Percentiles rank a stretch among this genome's conserved stretches.
These are phyloP conservation scores for Catocala fraxini DNA, from an alignment of 2,888 invertebrate genomes.

Conservation along the genomic window DNA sequence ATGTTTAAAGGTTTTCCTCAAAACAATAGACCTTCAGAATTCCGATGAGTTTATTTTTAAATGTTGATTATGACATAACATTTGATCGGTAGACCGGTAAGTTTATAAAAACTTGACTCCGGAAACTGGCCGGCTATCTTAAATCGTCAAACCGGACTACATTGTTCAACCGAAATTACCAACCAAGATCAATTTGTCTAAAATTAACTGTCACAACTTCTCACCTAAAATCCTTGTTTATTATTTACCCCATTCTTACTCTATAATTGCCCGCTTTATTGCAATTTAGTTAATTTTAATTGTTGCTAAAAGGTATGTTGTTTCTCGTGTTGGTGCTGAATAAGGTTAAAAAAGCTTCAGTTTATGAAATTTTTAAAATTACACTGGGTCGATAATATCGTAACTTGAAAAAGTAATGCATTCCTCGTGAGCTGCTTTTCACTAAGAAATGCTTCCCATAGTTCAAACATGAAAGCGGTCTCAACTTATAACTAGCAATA, in stretches of 20 bases:
- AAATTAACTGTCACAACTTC: constrained; percentile 10
- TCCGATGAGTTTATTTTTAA: constrained; percentile 1
- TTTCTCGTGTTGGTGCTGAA: too few species aligned
- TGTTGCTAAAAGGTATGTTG: too few species aligned
- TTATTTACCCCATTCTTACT: too few species aligned
- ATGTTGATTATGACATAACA: constrained; percentile 36
- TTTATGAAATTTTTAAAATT: too few species aligned
- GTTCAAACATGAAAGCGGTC: not conserved
- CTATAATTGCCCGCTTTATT: too few species aligned
- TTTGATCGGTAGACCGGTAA: constrained; percentile 29
- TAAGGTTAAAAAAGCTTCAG: too few species aligned
- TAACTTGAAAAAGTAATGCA: too few species aligned
- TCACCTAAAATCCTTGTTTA: not conserved
- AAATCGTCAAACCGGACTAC: constrained; percentile 36
- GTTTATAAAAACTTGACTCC: constrained; percentile 40
- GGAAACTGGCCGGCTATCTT: constrained; percentile 33
- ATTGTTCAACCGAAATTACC: constrained; percentile 14
- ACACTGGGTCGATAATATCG: too few species aligned
- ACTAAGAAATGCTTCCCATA: not conserved
- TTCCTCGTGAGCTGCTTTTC: not conserved
- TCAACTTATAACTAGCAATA: constrained; percentile 1
- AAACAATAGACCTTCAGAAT: constrained; percentile 1
- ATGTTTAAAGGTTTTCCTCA: not conserved
- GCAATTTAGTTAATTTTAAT: too few species aligned
- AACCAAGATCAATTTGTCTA: constrained; percentile 5